Base-by-base conservation (phyloP, 2,113 vertebrate species). In the Cephalophus harveyi region DNA sequence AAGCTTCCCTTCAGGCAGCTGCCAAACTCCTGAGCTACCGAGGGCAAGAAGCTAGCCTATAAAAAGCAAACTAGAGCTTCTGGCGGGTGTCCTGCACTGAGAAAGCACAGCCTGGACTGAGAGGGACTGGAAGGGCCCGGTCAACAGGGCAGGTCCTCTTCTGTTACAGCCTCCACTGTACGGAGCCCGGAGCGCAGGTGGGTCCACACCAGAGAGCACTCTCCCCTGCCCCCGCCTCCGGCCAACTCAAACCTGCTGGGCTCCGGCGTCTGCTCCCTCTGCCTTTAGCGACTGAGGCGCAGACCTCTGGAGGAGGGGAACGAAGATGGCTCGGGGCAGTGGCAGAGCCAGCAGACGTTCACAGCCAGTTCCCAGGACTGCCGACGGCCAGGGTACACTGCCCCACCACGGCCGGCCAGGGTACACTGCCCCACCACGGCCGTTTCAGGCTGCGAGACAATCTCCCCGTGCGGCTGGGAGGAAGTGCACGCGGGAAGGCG, bases 101-200 rank as follows among this genome's bases (percentile, higher is more conserved):
- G 55, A 84, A 71, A 71, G 43, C 64, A 43, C 21, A 71, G 74
- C 36, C 1, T 19, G 33, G 36, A 62, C 21, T 12, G 50, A 12
- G n/a, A 54, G 2, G 2, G 13, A 54, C 27, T 10, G 48, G 25
- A 2, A 4, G 55, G 14, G n/a, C 14, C 54, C 0, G 11, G 64
- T 48, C 50, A 36, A 17, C n/a, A 21, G 6, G 25, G 50, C 40
- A 17, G 9, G 48, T 14, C 33, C 62, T 19, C 12, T 54, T 28
- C 16, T 23, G 30, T 9, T 10, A 36, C 33, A 21, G 9, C 33
- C 33, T 84, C 28, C 5, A 48, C 48, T 28, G 23, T 27, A 27
- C 6, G 21, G 19, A 10, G 17, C 28, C n/a, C 36, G 23, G 43
- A 10, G 21, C 30, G 5, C 6, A 4, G 6, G 4, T 7, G 50